phyloP scores from a whole-genome alignment of 2,797 vertebrate genomes.

The Gallinago stenura region DNA sequence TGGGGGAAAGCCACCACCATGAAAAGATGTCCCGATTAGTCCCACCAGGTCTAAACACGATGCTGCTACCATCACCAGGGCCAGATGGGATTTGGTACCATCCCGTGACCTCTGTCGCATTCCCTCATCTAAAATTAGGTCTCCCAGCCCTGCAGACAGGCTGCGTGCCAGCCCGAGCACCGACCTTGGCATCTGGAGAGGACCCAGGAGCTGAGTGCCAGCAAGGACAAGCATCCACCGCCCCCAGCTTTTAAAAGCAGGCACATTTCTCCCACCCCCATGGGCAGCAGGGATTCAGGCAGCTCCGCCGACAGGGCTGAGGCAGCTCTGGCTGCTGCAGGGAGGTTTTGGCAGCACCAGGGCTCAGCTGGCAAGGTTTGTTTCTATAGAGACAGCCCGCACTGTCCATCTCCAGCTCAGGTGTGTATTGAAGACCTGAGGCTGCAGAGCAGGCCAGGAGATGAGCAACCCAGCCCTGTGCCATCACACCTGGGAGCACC shows the following conservation, averaged over 20 bases:
- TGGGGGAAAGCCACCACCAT: neutral
- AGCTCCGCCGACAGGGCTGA: rapidly evolving
- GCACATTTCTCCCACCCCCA: neutral
- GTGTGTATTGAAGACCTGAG: neutral
- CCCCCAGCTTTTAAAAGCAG: neutral
- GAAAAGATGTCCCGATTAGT: neutral
- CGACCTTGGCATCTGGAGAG: rapidly evolving
- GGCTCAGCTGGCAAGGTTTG: neutral
- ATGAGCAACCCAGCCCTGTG: neutral
- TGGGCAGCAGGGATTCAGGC: rapidly evolving
- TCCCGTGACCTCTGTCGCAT: constrained; percentile 34
- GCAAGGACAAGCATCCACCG: neutral
- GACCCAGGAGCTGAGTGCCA: neutral
- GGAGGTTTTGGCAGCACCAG: neutral
- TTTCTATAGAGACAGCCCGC: neutral
- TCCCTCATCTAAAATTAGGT: constrained; percentile 53
- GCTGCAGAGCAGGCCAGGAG: neutral
- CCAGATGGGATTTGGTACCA: neutral
- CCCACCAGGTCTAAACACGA: neutral
- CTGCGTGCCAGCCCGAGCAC: neutral
- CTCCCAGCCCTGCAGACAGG: neutral
- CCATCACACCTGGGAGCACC: neutral
- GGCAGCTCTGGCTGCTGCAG: neutral
- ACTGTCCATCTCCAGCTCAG: rapidly evolving
- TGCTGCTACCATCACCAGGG: neutral